Evolutionary conservation across 2,888 invertebrate species (phyloP).

Genomic region (Agrotis exclamationis): DNA sequence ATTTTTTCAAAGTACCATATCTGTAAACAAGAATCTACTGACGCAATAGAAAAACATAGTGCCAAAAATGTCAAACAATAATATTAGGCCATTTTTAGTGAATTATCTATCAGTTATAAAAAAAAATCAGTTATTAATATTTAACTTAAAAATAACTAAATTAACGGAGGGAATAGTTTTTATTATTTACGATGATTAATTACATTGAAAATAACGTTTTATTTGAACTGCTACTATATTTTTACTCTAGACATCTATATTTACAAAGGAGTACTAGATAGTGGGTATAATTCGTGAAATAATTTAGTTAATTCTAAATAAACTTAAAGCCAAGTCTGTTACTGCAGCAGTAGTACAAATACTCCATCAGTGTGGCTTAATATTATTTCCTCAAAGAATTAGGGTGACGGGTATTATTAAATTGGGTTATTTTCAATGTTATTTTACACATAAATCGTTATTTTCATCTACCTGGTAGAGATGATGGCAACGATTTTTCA

Average conservation of each 20-base stretch:
- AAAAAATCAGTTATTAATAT: slow-evolving; percentile 40
- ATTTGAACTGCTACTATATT: slow-evolving; percentile 63
- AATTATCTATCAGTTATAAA: slow-evolving; percentile 22
- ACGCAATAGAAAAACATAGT: slow-evolving; percentile 29
- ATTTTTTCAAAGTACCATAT: slow-evolving; percentile 38
- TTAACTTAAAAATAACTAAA: slow-evolving; percentile 74
- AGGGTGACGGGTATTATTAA: background rate
- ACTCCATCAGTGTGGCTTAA: background rate
- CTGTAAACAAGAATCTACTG: slow-evolving; percentile 21
- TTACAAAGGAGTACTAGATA: slow-evolving; percentile 81
- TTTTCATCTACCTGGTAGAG: background rate
- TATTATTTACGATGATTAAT: slow-evolving; percentile 53
- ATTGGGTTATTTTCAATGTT: background rate
- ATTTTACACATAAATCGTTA: background rate
- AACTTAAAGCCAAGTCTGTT: slow-evolving; percentile 46
- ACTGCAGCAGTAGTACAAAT: slow-evolving; percentile 33
- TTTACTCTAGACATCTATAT: slow-evolving; percentile 80
- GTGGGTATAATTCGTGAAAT: slow-evolving; percentile 88
- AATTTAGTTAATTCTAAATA: slow-evolving; percentile 79
- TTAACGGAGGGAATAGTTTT: slow-evolving; percentile 78
- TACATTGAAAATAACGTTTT: slow-evolving; percentile 60
- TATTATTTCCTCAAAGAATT: slow-evolving; percentile 1
- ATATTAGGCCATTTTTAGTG: slow-evolving; percentile 62
- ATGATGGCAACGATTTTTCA: background rate
- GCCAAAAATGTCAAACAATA: slow-evolving; percentile 46